Conservation (phyloP, 2,888 invertebrate genomes). For the Rhyacophila evoluta region DNA sequence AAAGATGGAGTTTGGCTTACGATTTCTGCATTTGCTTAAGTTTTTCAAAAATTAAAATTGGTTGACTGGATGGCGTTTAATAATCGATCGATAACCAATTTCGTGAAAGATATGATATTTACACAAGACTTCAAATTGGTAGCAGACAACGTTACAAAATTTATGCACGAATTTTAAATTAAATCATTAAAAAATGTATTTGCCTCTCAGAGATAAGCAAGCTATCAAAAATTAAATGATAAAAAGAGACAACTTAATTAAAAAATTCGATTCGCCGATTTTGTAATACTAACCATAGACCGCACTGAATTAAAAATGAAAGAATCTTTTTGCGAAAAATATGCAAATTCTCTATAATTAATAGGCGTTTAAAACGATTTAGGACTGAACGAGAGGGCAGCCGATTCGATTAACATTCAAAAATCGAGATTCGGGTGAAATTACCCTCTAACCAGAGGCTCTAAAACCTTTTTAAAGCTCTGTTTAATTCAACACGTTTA, state of each 20-base stretch:
- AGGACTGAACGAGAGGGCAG: slow-evolving; percentile 4
- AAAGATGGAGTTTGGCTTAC: too few species aligned
- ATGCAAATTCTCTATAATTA: slow-evolving; percentile 18
- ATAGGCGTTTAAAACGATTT: slow-evolving; percentile 22
- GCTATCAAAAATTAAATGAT: not conserved
- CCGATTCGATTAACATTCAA: slow-evolving; percentile 19
- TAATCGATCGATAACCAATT: too few species aligned
- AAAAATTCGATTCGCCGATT: not conserved
- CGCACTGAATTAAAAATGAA: slow-evolving; percentile 15
- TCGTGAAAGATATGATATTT: too few species aligned
- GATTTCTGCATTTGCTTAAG: too few species aligned
- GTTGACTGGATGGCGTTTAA: too few species aligned
- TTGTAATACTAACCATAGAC: not conserved
- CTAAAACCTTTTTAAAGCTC: not conserved
- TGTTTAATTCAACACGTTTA: too few species aligned
- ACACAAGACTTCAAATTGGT: too few species aligned
- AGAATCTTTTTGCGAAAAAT: slow-evolving; percentile 1
- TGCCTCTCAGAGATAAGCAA: not conserved
- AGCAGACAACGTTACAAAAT: too few species aligned
- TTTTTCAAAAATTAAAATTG: too few species aligned
- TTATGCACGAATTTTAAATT: too few species aligned
- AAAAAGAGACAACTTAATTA: not conserved
- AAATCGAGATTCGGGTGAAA: not conserved
- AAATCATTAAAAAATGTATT: too few species aligned
- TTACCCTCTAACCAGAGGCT: not conserved